Base-by-base conservation (phyloP, 2,888 invertebrate species). In the Drosophila neonasuta region DNA sequence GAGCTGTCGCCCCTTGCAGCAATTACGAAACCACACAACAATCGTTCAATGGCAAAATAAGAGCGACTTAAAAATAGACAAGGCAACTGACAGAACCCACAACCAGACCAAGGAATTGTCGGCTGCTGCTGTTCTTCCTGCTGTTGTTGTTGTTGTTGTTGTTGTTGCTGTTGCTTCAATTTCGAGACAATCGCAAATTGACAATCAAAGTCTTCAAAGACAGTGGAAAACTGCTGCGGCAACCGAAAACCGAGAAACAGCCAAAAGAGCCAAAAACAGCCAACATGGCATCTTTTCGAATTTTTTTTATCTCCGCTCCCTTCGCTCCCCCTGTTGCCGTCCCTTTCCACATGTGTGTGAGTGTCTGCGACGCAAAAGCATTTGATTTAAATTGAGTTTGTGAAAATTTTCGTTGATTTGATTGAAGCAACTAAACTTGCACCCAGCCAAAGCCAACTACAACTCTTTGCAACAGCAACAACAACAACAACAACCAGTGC, bases 181-280 rank as follows among this genome's bases (percentile, higher is more conserved):
- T 83, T 78, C 83, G 83, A 83, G 83, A 83, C 83, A 83, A 83
- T 83, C 83, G 83, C 87, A 83, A 83, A 83, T 83, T 83, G 83
- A 83, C 83, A 83, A 83, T 83, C 83, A 83, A 85, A 86, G 83
- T 87, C 83, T 83, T 83, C 85, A 87, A 83, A 86, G 83, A 83
- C 83, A 80, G 83, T 87, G 83, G 68, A 85, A 85, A 87, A 82
- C 83, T 86, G 87, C 79, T 84, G 80, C 64, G 77, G 84, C 84
- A 72, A 75, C 52, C 63, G 58, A 76, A 76, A 58, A 24, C 24
- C 71, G 67, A 71, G 67, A 67, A 71, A 56, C 55, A 73, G 75
- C 75, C 71, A 70, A 70, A 80, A 71, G 74, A 80, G 69, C 78
- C 71, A 55, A 83, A 82, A 80, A 68, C 75, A 83, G 84, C 76